Evolutionary conservation across 2,888 invertebrate genomes (phyloP).

Genomic region (Dicyrtomina minuta): DNA sequence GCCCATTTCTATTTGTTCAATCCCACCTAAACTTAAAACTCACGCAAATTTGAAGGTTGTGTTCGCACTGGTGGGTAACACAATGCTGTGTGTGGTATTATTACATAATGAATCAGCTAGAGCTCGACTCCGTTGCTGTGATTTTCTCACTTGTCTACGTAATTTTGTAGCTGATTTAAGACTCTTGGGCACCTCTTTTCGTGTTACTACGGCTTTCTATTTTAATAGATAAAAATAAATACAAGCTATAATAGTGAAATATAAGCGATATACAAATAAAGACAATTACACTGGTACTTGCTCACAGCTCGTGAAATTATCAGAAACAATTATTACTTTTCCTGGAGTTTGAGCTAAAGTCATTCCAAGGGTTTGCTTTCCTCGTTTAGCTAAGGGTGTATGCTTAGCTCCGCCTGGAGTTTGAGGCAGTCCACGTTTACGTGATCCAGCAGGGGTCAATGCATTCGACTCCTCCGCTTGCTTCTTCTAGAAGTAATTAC

Average conservation of each 20-base stretch:
- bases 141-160: background rate
- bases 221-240: background rate
- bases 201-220: too few relatives aligned
- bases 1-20: too few relatives aligned
- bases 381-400: background rate
- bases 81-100: too few relatives aligned
- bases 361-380: slow-evolving; percentile 5
- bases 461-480: slow-evolving; percentile 25
- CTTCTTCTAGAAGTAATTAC: slow-evolving; percentile 22
- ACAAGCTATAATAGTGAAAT: background rate
- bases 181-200: too few relatives aligned
- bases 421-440: slow-evolving; percentile 20
- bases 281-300: background rate
- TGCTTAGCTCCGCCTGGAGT: slow-evolving; percentile 14
- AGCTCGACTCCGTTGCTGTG: background rate
- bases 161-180: background rate
- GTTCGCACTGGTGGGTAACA: too few relatives aligned
- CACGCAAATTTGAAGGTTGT: too few relatives aligned
- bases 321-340: slow-evolving; percentile 9
- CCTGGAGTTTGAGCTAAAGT: background rate
- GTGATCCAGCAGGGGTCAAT: slow-evolving; percentile 12
- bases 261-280: background rate
- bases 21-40: too few relatives aligned
- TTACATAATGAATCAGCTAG: too few relatives aligned
- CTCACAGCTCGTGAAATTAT: background rate